These are phyloP conservation scores for Mesoligia furuncula DNA, from an alignment of 2,888 invertebrate genomes.

Conservation along the genomic window DNA sequence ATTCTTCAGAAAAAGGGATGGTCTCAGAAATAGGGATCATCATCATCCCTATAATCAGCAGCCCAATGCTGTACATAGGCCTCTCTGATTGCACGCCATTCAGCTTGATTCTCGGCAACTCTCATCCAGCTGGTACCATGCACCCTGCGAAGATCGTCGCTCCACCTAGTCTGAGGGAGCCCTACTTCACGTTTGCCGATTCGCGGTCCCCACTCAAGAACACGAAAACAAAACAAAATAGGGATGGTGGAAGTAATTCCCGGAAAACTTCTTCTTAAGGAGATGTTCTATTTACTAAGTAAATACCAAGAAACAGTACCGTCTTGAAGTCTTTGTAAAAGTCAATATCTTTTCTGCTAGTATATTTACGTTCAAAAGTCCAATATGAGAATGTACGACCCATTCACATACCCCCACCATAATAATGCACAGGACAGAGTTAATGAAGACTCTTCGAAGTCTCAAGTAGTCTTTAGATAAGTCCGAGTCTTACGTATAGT, in stretches of 20 bases:
- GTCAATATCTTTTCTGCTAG: background rate
- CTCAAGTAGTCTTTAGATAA: slow-evolving; percentile 42
- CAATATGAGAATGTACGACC: slow-evolving; percentile 22
- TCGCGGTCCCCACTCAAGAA: background rate
- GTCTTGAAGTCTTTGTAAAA: background rate
- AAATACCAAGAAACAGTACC: background rate
- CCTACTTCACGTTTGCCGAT: background rate
- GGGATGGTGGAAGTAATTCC: background rate
- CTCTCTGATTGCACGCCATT: background rate
- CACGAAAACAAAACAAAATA: background rate
- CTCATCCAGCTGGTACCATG: too few species aligned
- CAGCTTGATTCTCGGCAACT: background rate
- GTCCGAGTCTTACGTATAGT: slow-evolving; percentile 40
- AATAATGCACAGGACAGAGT: slow-evolving; percentile 41
- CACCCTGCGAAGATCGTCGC: background rate
- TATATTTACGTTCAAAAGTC: slow-evolving; percentile 11
- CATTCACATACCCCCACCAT: slow-evolving; percentile 4
- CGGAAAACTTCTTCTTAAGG: background rate
- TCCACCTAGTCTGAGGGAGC: background rate
- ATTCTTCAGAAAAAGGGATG: background rate
- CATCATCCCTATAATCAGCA: background rate
- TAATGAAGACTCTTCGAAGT: slow-evolving; percentile 44
- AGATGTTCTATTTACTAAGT: background rate
- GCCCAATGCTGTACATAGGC: background rate
- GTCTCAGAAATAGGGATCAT: background rate